Evolutionary conservation across 2,888 invertebrate species (phyloP), one percentile per base, ranked within the genome.

Genomic region (Macrosoma leucophasiata): DNA sequence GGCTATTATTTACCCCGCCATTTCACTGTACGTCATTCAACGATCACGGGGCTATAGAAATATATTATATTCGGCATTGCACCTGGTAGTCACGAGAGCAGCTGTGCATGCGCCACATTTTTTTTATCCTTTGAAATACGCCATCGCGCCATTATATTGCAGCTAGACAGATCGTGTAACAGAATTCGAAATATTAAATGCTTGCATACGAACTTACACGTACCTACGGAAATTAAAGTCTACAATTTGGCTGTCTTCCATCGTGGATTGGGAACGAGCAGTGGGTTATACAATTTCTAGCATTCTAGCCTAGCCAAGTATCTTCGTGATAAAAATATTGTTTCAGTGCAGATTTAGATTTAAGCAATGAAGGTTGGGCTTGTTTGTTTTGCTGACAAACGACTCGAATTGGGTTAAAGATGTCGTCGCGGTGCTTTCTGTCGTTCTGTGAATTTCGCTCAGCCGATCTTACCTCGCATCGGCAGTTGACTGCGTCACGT

Each of bases 101-200:
- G 73, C 71, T 73, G 74, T 62, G 52, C 54, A 41, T 52, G 46
- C 48, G 50, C 40, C 39, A 40, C 43, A 52, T 48, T 42, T 45
- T 47, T 50, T 41, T 46, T 43, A 30, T 28, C 23, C 31, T 43
- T 39, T 39, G 31, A 31, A 21, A 41, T 36, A 36, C 34, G 42
- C 40, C 36, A 49, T 36, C 29, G 26, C 25, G 23, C 33, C 30
- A 29, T 33, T 38, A 38, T 40, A 38, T 30, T 38, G 30, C 6
- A 30, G 20, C 25, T 12, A 11, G 12, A 22, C 11, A 29, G 24
- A 22, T 31, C 10, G 24, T 24, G 21, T 29, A 32, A 27, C 18
- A 19, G 22, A 23, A 11, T 22, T 29, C 28, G 14, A 29, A 18
- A n/a, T n/a, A n/a, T n/a, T n/a, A n/a, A n/a, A n/a, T n/a, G n/a